Base-by-base conservation (phyloP, 2,888 invertebrate species). In the Phymatocera aterrima region DNA sequence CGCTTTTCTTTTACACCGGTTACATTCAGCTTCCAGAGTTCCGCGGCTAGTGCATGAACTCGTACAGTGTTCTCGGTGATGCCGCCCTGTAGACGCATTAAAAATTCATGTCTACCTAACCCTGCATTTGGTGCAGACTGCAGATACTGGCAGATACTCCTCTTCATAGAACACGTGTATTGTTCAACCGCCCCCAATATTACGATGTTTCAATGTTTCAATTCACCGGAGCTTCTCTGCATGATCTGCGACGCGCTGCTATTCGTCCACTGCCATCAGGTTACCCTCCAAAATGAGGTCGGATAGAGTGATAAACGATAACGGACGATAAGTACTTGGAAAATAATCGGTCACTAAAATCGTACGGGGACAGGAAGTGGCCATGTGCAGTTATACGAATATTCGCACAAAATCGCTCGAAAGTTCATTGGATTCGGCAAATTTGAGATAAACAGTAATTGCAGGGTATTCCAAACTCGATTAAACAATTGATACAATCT, bases 51-150 rank as follows among this genome's bases (percentile, higher is more conserved):
- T n/a, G n/a, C n/a, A 3, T 4, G 15, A 51, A 18, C 61, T 64
- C n/a, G 37, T 6, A 21, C n/a, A 10, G 46, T 28, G 43, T 68
- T 68, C 31, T 28, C 61, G 24, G 34, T 21, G 64, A 70, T 77
- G n/a, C n/a, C n/a, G n/a, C 77, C 75, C 77, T 64, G 81, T 79
- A 79, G 64, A 77, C 74, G 78, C 61, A 80, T 84, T 84, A 82
- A 81, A 80, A 83, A 83, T 83, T 83, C 80, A 84, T 80, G 79
- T 79, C 78, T 80, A 79, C 64, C 77, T 78, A 61, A 77, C 79
- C 80, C 79, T 78, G 80, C 78, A 77, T 75, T 34, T 46, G 48
- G 57, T 70, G 79, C 77, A 77, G 78, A 74, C 48, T 18, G n/a
- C n/a, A n/a, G 21, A 57, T 28, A 64, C 54, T 28, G 18, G 61